A percentile compares a stretch with the other conserved stretches of the same genome.
Evolutionary conservation across 2,113 vertebrate species (phyloP).

Genomic region (Ranitomeya variabilis): DNA sequence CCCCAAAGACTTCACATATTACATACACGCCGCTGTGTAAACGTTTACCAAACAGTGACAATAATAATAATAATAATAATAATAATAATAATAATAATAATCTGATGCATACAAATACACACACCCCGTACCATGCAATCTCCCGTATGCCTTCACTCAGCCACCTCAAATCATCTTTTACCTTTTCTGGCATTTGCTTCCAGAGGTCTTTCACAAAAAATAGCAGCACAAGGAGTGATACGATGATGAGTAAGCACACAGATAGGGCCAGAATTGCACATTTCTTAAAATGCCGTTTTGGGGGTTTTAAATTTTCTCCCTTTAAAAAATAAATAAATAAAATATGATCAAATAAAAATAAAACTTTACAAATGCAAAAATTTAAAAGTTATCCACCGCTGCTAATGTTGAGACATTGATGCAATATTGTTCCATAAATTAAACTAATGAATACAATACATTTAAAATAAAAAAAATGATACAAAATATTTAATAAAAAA

Average conservation of each 20-base stretch:
- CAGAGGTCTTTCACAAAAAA: constrained; percentile 72
- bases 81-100: neutral
- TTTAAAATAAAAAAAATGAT: neutral
- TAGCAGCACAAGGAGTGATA: constrained; percentile 70
- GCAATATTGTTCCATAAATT: neutral
- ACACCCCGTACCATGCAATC: too few relatives aligned
- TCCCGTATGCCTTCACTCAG: too few relatives aligned
- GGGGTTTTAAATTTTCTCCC: constrained; percentile 70
- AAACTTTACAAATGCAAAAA: neutral
- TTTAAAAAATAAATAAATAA: constrained; percentile 59
- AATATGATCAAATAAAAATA: neutral
- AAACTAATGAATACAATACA: neutral
- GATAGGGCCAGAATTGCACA: constrained; percentile 71
- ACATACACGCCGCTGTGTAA: too few relatives aligned
- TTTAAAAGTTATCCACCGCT: neutral
- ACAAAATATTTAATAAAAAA: neutral
- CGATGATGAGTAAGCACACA: constrained; percentile 65
- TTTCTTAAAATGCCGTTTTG: constrained; percentile 66
- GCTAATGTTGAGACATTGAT: neutral
- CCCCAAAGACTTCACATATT: too few relatives aligned
- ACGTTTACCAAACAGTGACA: too few relatives aligned
- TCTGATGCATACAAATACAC: neutral
- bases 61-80: neutral
- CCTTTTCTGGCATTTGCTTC: constrained; percentile 72
- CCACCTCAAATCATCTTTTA: constrained; percentile 63